Evolutionary conservation across 2,797 vertebrate species (phyloP).

Genomic region (Heteromormyrus szaboi): DNA sequence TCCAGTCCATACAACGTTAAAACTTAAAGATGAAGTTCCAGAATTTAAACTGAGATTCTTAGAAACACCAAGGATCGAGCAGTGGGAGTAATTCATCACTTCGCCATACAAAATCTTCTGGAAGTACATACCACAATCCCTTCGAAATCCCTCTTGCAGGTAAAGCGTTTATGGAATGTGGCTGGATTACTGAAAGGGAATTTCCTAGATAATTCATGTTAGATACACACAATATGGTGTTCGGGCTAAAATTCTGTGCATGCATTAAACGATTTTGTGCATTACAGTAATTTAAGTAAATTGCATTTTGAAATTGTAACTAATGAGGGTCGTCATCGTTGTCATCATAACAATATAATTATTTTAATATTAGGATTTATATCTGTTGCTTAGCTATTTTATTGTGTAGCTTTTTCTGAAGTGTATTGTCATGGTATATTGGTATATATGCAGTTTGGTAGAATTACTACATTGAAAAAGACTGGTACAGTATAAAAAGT

Average conservation of each 20-base stretch:
- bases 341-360: background rate
- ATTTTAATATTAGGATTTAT: background rate
- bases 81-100: constrained; percentile 34
- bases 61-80: constrained; percentile 28
- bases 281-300: background rate
- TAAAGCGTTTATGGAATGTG: constrained; percentile 62
- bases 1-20: constrained; percentile 19
- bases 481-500: background rate
- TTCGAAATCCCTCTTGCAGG: constrained; percentile 49
- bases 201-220: constrained; percentile 52
- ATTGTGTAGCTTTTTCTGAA: background rate
- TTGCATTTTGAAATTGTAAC: background rate
- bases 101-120: background rate
- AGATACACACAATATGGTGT: constrained; percentile 22
- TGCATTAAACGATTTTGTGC: background rate
- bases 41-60: constrained; percentile 31
- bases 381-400: background rate
- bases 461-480: background rate
- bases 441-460: background rate
- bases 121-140: constrained; percentile 24
- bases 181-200: constrained; percentile 58
- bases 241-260: constrained; percentile 27
- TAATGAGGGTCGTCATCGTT: background rate
- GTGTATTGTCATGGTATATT: background rate
- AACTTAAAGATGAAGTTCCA: constrained; percentile 41